Evolutionary conservation across 2,888 invertebrate species (phyloP).

Genomic region (Cistogaster globosa): DNA sequence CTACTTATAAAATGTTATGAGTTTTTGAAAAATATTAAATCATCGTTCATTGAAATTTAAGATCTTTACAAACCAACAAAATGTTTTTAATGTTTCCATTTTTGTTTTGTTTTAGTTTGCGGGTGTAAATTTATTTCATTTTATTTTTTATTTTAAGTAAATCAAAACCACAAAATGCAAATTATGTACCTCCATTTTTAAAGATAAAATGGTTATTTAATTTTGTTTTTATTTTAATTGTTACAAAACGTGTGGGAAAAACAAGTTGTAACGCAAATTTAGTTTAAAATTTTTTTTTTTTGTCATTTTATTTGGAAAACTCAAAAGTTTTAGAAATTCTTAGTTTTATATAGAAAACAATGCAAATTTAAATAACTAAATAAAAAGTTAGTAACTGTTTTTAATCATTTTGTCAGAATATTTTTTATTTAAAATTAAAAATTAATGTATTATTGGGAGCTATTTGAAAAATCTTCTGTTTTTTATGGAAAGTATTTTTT

Average conservation of each 20-base stretch:
- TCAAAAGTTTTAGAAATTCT: no score
- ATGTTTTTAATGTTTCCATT: neutral
- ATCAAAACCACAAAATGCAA: constrained; percentile 13
- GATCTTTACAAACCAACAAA: neutral
- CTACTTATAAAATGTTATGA: no score
- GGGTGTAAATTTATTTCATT: constrained; percentile 1
- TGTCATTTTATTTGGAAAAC: neutral
- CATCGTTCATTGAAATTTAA: no score
- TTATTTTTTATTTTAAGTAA: neutral
- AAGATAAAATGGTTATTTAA: constrained; percentile 20
- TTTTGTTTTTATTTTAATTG: neutral
- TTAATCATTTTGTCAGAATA: no score
- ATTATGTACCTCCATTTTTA: constrained; percentile 13
- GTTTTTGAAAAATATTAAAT: no score
- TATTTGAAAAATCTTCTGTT: no score
- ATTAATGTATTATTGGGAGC: no score
- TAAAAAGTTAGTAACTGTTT: no score
- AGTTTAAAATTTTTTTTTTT: neutral
- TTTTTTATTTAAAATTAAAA: no score
- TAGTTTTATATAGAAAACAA: no score
- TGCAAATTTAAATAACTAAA: no score
- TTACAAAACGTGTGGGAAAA: constrained; percentile 2
- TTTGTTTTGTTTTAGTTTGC: neutral
- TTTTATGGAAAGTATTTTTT: no score
- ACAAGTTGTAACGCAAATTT: neutral